A percentile compares a stretch with the other conserved stretches of the same genome.
Conservation (phyloP, 2,888 invertebrate genomes). For the Clanis bilineata region DNA sequence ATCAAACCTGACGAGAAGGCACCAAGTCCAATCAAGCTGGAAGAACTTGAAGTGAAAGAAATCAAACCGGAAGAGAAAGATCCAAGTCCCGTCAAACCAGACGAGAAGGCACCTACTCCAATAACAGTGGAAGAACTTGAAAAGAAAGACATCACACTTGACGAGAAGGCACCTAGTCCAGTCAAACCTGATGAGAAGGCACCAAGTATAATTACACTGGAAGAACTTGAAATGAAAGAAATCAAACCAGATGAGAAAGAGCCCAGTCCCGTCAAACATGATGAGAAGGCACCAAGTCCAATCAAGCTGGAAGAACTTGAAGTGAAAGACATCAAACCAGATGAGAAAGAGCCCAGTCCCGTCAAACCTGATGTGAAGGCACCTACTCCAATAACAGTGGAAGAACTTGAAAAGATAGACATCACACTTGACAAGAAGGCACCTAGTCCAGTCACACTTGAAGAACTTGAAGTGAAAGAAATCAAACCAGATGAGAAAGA, state of each 20-base stretch:
- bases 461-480: conserved; percentile 15
- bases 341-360: conserved; percentile 21
- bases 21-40: conserved; percentile 14
- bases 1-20: conserved; percentile 19
- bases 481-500: conserved; percentile 1
- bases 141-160: conserved; percentile 16
- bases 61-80: conserved; percentile 11
- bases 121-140: too few relatives aligned
- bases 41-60: conserved; percentile 1
- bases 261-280: too few relatives aligned
- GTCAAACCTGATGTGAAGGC: too few relatives aligned
- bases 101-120: neutral
- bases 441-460: neutral
- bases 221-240: too few relatives aligned
- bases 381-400: too few relatives aligned
- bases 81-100: neutral
- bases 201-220: too few relatives aligned
- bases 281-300: too few relatives aligned
- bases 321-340: too few relatives aligned
- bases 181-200: too few relatives aligned
- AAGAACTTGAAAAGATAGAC: neutral
- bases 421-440: conserved; percentile 15
- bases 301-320: too few relatives aligned
- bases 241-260: too few relatives aligned
- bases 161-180: conserved; percentile 23